Evolutionary conservation across 2,113 vertebrate species (phyloP), one percentile per base, ranked within the genome.

Genomic region (Columba janthina): DNA sequence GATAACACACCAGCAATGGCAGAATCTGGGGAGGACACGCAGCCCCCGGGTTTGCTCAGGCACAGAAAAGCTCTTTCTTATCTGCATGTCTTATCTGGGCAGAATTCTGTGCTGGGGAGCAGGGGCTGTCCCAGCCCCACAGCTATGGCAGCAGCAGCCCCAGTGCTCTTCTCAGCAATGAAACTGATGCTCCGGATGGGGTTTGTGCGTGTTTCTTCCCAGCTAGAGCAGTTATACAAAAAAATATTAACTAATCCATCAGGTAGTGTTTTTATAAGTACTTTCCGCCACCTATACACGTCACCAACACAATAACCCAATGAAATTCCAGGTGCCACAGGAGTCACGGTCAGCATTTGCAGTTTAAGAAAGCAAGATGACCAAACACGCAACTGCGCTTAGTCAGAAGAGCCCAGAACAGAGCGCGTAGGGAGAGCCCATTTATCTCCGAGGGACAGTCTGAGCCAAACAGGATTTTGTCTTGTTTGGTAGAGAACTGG

Each of bases 231-330:
- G 6, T 18, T 24, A 20, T 2, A 17, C 12, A 32, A 18, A 11
- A 54, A 46, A 71, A 9, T 0, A 10, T 0, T 2, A n/a, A 20
- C 66, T 8, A 11, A 48, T 5, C 29, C 14, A 62, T 11, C 24
- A 73, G 73, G 26, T 4, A 22, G 22, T 2, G 0, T 5, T 79
- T 36, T 8, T 6, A 31, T 32, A n/a, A 54, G 58, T 5, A 15
- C 24, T 17, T 76, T 32, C 64, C 66, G 21, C 29, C 38, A 25
- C 3, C n/a, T 40, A n/a, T 0, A 24, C 28, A 24, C 3, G 0
- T 34, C 48, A 28, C 18, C 69, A 56, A 7, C 5, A 44, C 54
- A 72, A 34, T 12, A 56, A 53, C 20, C 62, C 36, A 12, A 14
- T 0, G 1, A 38, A 66, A 34, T 6, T 10, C 21, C 8, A 19